Evolutionary conservation across 2,888 invertebrate genomes (phyloP).

Genomic region (Leucozona laternaria): DNA sequence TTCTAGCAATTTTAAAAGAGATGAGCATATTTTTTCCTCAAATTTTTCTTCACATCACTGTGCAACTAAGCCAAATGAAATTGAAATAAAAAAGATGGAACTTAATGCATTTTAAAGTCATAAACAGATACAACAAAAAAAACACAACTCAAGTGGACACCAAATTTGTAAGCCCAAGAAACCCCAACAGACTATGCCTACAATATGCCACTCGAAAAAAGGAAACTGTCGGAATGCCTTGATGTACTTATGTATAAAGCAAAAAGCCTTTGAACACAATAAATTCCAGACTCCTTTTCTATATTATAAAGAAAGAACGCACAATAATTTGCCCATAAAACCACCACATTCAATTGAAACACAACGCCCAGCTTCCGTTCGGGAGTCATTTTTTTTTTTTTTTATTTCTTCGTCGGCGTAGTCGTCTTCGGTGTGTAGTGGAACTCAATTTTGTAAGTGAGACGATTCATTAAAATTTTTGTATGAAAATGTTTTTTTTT

Average conservation of each 20-base stretch:
- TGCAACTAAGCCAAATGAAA: no score
- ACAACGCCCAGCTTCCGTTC: conserved; percentile 54
- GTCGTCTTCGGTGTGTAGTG: conserved; percentile 7
- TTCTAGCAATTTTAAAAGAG: no score
- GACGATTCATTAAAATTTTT: conserved; percentile 51
- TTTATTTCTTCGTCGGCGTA: neutral
- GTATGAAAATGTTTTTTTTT: conserved; percentile 9
- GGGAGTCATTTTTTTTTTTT: neutral
- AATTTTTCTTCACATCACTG: no score
- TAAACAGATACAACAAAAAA: neutral
- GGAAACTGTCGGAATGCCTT: conserved; percentile 48
- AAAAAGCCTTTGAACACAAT: conserved; percentile 20
- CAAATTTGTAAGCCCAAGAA: conserved; percentile 30
- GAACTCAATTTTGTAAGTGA: conserved; percentile 29
- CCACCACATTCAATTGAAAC: conserved; percentile 35
- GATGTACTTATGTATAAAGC: neutral
- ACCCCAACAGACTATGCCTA: neutral
- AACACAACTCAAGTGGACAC: conserved; percentile 32
- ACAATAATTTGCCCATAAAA: conserved; percentile 25
- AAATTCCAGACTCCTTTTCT: conserved; percentile 36
- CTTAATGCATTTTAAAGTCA: conserved; percentile 19
- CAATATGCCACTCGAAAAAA: conserved; percentile 30
- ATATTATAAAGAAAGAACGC: conserved; percentile 33
- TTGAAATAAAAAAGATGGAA: conserved; percentile 34
- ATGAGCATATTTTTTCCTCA: no score